Evolutionary conservation across 2,888 invertebrate genomes (phyloP).

Genomic region (Melinopterus prodromus): DNA sequence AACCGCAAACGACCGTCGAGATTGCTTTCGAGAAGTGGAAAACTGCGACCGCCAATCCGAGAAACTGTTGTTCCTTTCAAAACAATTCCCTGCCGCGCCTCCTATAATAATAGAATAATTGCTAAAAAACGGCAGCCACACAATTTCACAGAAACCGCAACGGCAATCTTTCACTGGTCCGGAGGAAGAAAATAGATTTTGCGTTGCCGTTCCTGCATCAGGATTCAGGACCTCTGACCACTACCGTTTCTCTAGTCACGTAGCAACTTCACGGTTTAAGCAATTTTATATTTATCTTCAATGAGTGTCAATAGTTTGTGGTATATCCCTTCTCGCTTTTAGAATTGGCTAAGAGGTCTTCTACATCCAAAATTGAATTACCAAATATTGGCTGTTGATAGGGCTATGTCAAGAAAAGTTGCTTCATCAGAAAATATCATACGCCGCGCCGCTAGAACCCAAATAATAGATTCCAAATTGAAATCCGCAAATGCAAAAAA

Average conservation of each 20-base stretch:
- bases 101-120: background rate
- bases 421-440: too few species aligned
- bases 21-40: background rate
- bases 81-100: background rate
- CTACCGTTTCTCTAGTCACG: background rate
- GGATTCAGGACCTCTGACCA: background rate
- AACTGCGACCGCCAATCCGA: background rate
- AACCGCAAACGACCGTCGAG: background rate
- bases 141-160: background rate
- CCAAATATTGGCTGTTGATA: too few species aligned
- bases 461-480: too few species aligned
- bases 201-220: background rate
- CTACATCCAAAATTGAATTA: too few species aligned
- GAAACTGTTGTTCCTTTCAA: background rate
- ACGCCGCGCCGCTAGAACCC: too few species aligned
- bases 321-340: too few species aligned
- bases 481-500: too few species aligned
- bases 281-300: background rate
- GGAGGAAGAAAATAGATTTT: background rate
- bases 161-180: background rate
- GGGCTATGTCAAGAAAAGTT: too few species aligned
- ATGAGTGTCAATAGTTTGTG: background rate
- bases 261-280: background rate
- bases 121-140: background rate
- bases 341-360: too few species aligned